Evolutionary conservation across 1,140 invertebrate genomes (phyloP), one percentile per base, ranked within the genome.

Genomic region (Zaprionus nigranus): DNA sequence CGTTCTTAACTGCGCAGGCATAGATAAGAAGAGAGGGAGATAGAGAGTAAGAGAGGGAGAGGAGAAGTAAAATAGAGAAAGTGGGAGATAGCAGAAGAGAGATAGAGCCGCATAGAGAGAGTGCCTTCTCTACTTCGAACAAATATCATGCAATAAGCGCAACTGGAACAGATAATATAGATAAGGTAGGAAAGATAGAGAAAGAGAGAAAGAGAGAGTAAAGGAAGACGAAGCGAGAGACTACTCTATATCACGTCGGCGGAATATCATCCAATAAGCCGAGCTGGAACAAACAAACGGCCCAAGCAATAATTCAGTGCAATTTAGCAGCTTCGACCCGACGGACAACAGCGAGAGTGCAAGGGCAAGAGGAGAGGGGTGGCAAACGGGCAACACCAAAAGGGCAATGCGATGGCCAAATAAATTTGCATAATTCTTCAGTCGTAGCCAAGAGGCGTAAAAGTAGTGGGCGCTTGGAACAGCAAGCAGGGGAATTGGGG

Each of bases 351-450:
- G 30, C 11, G 28, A 57, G 56, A 17, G 28, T 38, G 54, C n/a
- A n/a, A 58, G 17, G 17, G 17, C n/a, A n/a, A 40, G 64, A 57
- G 53, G 28, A 36, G 30, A 28, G 26, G 74, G 43, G 26, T 24
- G 43, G 36, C 38, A 64, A 34, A 49, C 40, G 15, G 46, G 59
- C 26, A 64, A 74, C 80, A 80, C 70, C 65, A 75, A 78, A 75
- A 75, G 75, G 68, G 71, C 62, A 72, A 81, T 69, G 58, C 76
- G 75, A 60, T 67, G 64, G 74, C 72, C 76, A 87, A 90, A 81
- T 65, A 84, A 88, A 88, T 88, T 88, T 88, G 69, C 85, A 88
- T 88, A 88, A 88, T 90, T 88, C 82, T 70, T 77, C 64, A 69
- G 51, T 70, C 40, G 38, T n/a, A 38, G 40, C 68, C 70, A 58